Evolutionary conservation across 2,113 vertebrate species (phyloP), one percentile per base, ranked within the genome.

Genomic region (Etia nguti): DNA sequence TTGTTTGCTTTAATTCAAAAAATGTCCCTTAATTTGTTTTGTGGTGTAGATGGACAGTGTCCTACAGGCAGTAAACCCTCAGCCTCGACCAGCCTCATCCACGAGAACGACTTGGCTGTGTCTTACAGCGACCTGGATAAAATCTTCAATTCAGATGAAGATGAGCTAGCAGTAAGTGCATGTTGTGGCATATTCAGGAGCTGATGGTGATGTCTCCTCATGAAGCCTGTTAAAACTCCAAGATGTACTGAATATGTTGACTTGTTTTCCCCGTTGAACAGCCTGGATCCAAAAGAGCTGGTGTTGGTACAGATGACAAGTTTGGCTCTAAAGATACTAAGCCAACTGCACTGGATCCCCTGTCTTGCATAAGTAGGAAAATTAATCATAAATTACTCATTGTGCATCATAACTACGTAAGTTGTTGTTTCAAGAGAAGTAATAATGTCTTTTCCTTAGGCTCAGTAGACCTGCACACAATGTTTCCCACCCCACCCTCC

Each of bases 401-500:
- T 50, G 3, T 18, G 12, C 12, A 10, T 80, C 4, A 16, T 24
- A 7, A 50, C 86, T 41, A 29, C 9, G n/a, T 8, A 22, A 34
- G 8, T 6, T 8, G 22, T 77, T 31, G 18, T 79, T 79, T 83
- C 3, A 52, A 50, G n/a, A 70, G 56, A 52, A 70, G 2, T 83
- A 86, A 83, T 56, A 59, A 79, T 73, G 36, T 54, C 4, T 24
- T 31, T 26, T 83, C 18, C 87, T 3, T 88, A 99, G 98, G 97
- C 93, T 98, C 98, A 93, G 99, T 97, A 93, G 99, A 99, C 96
- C 97, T 99, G 93, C 98, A 98, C 94, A 97, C 98, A 96, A 99
- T 99, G 98, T 99, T 98, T 93, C 99, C 99, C 87, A 99, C 99
- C 29, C 99, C 99, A n/a, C 99, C 99, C 3, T 99, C 99, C 29